phyloP scores from a whole-genome alignment of 2,888 invertebrate species.

The Acanthopleura granulata region DNA sequence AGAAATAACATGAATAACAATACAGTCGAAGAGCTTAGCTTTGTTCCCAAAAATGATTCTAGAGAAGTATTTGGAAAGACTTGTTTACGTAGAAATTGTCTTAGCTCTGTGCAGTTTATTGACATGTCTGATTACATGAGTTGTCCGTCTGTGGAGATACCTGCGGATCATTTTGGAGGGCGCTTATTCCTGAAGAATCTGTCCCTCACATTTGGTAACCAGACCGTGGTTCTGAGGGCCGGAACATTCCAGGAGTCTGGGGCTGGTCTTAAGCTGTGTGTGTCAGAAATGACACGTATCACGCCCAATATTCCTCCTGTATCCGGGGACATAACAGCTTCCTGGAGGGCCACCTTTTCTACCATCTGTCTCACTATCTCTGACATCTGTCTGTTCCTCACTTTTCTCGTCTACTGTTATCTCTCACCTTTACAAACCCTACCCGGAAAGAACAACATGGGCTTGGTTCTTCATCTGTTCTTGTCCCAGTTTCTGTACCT shows the following conservation, averaged over 20 bases:
- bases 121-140: too few relatives aligned
- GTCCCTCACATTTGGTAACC: too few relatives aligned
- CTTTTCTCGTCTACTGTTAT: background rate
- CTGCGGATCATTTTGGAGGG: too few relatives aligned
- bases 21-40: background rate
- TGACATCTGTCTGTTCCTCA: background rate
- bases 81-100: background rate
- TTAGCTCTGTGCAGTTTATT: too few relatives aligned
- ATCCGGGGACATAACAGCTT: background rate
- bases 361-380: background rate
- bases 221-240: too few relatives aligned
- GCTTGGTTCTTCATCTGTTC: conserved; percentile 5
- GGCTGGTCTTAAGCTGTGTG: background rate
- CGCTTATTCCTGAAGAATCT: too few relatives aligned
- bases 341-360: background rate
- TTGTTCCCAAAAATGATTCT: background rate
- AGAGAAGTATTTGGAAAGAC: background rate
- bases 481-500: conserved; percentile 20
- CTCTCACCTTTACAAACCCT: background rate
- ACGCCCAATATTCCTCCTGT: background rate
- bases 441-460: conserved; percentile 10
- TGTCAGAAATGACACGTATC: background rate
- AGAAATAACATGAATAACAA: too few relatives aligned
- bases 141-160: too few relatives aligned
- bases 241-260: too few relatives aligned